A percentile compares a stretch with the other conserved stretches of the same genome.
These are phyloP conservation scores for Clepsis dumicolana DNA, from an alignment of 2,888 invertebrate species.

Conservation along the genomic window DNA sequence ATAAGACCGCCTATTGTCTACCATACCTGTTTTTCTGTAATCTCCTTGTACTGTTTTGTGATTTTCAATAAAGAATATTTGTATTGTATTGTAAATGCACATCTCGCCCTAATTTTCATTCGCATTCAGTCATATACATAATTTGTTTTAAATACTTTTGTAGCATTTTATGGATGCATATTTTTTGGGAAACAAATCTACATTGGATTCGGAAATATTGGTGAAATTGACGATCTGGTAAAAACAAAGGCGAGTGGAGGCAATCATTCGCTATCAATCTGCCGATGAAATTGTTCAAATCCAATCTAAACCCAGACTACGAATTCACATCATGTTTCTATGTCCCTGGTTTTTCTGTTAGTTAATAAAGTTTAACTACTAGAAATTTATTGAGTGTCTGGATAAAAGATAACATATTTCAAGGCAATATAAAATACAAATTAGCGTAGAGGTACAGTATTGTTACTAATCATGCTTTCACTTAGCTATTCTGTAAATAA, in stretches of 20 bases:
- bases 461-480: conserved; percentile 28
- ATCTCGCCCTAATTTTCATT: conserved; percentile 17
- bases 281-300: conserved; percentile 58
- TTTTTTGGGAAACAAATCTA: conserved; percentile 24
- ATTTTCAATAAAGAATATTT: too few species aligned
- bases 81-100: not conserved
- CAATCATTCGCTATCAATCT: conserved; percentile 55
- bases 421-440: conserved; percentile 20
- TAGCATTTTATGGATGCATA: not conserved
- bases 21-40: too few species aligned
- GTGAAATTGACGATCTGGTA: conserved; percentile 59
- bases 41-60: too few species aligned
- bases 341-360: not conserved
- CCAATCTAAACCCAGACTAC: conserved; percentile 58
- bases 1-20: too few species aligned
- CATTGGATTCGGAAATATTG: conserved; percentile 55
- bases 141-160: not conserved
- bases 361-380: not conserved
- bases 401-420: conserved; percentile 24
- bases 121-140: not conserved
- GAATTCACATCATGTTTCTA: conserved; percentile 21
- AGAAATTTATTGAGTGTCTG: not conserved
- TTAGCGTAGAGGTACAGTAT: conserved; percentile 26
- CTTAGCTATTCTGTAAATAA: not conserved
- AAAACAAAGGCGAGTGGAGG: conserved; percentile 53